These are phyloP conservation scores for Xenopus laevis DNA, from an alignment of 2,113 vertebrate genomes.

Conservation along the genomic window DNA sequence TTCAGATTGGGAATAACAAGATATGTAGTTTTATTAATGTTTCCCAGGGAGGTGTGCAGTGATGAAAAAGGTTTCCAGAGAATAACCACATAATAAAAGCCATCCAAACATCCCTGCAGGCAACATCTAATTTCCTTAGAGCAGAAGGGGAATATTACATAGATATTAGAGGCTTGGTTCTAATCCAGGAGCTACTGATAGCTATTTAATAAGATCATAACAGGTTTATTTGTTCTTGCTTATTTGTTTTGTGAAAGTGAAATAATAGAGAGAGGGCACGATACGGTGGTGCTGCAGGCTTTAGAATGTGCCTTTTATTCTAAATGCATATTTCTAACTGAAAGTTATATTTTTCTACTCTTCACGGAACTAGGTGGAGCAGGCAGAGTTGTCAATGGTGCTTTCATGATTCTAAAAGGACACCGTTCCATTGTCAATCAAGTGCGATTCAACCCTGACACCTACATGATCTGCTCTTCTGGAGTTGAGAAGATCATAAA, in stretches of 20 bases:
- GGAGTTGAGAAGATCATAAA: slow-evolving; percentile 99
- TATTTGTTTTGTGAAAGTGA: too few relatives aligned
- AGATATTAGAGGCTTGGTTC: slow-evolving; percentile 15
- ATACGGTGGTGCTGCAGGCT: neutral
- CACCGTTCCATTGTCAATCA: slow-evolving; percentile 98
- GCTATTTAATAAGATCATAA: slow-evolving; percentile 20
- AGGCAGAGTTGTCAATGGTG: slow-evolving; percentile 92
- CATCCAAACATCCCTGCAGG: neutral
- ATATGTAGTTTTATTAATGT: too few relatives aligned
- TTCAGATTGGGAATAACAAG: too few relatives aligned
- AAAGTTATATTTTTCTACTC: slow-evolving; percentile 25
- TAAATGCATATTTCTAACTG: neutral
- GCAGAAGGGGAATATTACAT: slow-evolving; percentile 23
- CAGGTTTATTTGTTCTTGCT: neutral
- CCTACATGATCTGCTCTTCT: slow-evolving; percentile 98
- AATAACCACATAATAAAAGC: too few relatives aligned
- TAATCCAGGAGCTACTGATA: slow-evolving; percentile 11
- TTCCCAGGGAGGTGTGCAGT: too few relatives aligned
- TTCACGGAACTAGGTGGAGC: slow-evolving; percentile 72
- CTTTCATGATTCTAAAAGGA: slow-evolving; percentile 96
- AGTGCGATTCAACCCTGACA: slow-evolving; percentile 95
- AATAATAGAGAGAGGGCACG: too few relatives aligned
- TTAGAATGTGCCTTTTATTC: neutral
- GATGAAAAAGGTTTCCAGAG: too few relatives aligned
- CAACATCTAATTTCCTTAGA: slow-evolving; percentile 15